Evolutionary conservation across 2,113 vertebrate species (phyloP).

Genomic region (Collichthys lucidus): DNA sequence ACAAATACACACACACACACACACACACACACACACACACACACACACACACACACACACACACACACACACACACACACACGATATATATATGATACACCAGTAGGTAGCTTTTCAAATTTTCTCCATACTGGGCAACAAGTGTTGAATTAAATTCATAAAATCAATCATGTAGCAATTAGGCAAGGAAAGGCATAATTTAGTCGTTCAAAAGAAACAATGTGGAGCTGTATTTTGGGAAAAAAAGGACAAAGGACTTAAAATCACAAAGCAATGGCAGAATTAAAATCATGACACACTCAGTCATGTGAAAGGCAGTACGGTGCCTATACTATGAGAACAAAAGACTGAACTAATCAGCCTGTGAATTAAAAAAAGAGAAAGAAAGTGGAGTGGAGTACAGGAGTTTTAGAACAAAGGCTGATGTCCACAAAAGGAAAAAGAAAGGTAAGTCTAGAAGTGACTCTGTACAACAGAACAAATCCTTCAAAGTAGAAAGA

Average conservation of each 20-base stretch:
- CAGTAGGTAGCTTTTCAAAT: conserved; percentile 18
- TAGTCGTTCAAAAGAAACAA: conserved; percentile 55
- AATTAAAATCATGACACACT: conserved; percentile 68
- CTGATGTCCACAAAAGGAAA: conserved; percentile 77
- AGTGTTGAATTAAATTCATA: conserved; percentile 56
- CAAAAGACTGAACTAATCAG: conserved; percentile 73
- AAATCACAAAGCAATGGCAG: conserved; percentile 68
- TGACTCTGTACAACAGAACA: conserved; percentile 41
- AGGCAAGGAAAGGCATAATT: conserved; percentile 57
- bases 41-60: no score
- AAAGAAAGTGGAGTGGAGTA: conserved; percentile 22
- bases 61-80: no score
- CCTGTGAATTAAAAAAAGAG: conserved; percentile 50
- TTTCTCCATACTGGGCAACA: conserved; percentile 27
- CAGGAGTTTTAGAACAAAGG: conserved; percentile 54
- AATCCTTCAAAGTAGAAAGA: conserved; percentile 46
- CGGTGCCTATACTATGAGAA: conserved; percentile 58
- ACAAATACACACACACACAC: no score
- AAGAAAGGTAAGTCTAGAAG: conserved; percentile 76
- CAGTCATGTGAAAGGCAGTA: conserved; percentile 63
- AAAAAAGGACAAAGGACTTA: conserved; percentile 65
- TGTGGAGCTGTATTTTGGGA: conserved; percentile 47
- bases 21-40: no score
- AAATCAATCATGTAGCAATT: conserved; percentile 73
- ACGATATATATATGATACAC: neutral